phyloP scores from a whole-genome alignment of 2,113 vertebrate genomes.

The Nematolebias whitei region DNA sequence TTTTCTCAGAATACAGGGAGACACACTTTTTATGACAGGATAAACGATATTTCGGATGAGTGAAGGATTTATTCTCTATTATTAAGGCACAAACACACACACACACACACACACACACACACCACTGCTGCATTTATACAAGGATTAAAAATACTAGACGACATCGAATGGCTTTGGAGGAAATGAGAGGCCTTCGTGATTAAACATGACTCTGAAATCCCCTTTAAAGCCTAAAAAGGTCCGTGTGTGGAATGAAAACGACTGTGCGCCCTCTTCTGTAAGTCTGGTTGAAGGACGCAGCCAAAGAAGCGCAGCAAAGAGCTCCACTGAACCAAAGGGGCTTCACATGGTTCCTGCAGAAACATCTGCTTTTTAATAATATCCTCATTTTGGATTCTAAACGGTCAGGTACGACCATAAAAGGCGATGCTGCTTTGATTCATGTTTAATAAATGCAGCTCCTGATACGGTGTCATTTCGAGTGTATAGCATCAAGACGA shows the following conservation, averaged over 20 bases:
- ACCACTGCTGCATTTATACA: constrained; percentile 4
- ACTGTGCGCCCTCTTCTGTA: constrained; percentile 67
- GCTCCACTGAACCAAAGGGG: neutral
- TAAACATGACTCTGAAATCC: constrained; percentile 17
- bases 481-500: constrained; percentile 14
- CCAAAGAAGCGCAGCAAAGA: neutral
- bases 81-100: constrained; percentile 11
- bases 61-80: constrained; percentile 43
- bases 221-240: constrained; percentile 15
- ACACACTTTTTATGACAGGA: constrained; percentile 2
- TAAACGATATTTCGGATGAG: constrained; percentile 28
- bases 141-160: constrained; percentile 26
- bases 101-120: no score
- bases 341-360: neutral
- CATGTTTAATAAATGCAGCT: neutral
- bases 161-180: constrained; percentile 9
- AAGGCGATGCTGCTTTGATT: neutral
- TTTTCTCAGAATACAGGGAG: neutral
- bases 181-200: constrained; percentile 13
- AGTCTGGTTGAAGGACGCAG: neutral
- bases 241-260: constrained; percentile 1
- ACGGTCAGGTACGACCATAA: no score
- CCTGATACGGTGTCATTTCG: neutral
- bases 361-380: neutral
- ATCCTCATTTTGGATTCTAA: no score